Conservation (phyloP, 1,140 invertebrate genomes). For the Helicorthomorpha holstii region DNA sequence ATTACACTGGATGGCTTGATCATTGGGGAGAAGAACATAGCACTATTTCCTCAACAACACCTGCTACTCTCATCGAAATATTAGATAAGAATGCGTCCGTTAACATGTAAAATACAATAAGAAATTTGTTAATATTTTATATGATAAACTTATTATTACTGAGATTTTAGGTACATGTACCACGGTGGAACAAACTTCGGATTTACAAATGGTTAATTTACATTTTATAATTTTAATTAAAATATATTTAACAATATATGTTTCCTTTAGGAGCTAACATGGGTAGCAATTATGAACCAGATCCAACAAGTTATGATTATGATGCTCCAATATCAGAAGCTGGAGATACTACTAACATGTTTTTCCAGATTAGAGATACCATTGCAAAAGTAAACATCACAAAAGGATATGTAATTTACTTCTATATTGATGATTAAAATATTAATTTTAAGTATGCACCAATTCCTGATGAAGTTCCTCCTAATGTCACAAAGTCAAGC, state of each 20-base stretch:
- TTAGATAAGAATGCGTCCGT: constrained; percentile 47
- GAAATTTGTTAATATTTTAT: too few relatives aligned
- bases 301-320: constrained; percentile 65
- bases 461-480: constrained; percentile 29
- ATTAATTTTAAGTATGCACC: constrained; percentile 25
- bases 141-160: too few relatives aligned
- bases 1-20: constrained; percentile 69
- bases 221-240: too few relatives aligned
- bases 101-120: too few relatives aligned
- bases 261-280: not conserved
- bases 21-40: constrained; percentile 57
- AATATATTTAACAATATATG: too few relatives aligned
- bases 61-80: constrained; percentile 42
- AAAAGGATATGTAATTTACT: too few relatives aligned
- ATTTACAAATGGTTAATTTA: constrained; percentile 45
- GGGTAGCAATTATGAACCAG: not conserved
- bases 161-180: too few relatives aligned
- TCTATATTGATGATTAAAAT: constrained; percentile 2
- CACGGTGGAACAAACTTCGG: constrained; percentile 58
- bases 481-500: constrained; percentile 29
- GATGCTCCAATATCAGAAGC: constrained; percentile 67
- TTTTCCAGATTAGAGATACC: constrained; percentile 47
- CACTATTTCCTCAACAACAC: constrained; percentile 30
- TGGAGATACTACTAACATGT: constrained; percentile 65
- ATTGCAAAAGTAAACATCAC: constrained; percentile 44